These are phyloP conservation scores for Amphiura filiformis DNA, from an alignment of 35 echinoderm and acorn worm genomes.

Conservation along the genomic window DNA sequence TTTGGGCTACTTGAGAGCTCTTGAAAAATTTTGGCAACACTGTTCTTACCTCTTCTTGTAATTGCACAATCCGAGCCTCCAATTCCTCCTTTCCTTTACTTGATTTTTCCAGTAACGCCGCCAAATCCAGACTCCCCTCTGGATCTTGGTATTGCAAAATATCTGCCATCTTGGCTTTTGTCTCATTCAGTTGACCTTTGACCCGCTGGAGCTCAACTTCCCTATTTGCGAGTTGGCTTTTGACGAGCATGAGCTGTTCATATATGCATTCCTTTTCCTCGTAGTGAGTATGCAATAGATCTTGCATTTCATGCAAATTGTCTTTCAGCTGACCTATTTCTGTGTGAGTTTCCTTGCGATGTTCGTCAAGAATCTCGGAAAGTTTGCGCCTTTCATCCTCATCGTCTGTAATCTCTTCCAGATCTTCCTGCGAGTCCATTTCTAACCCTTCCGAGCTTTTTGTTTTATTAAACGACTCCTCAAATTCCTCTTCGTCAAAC, in stretches of 20 bases:
- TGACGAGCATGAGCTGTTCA: conserved; percentile 62
- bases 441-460: conserved; percentile 36
- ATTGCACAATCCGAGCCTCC: conserved; percentile 49
- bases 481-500: conserved; percentile 61
- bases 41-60: neutral
- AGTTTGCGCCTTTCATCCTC: conserved; percentile 54
- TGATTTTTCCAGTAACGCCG: conserved; percentile 53
- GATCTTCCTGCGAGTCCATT: conserved; percentile 30
- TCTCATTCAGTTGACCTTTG: conserved; percentile 56
- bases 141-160: conserved; percentile 82
- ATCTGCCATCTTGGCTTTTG: conserved; percentile 48
- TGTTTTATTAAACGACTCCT: conserved; percentile 45
- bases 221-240: conserved; percentile 57
- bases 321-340: conserved; percentile 73
- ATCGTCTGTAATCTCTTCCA: conserved; percentile 2
- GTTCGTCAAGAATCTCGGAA: conserved; percentile 51
- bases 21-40: too few relatives aligned
- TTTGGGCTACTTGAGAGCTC: too few relatives aligned
- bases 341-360: conserved; percentile 52
- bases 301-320: conserved; percentile 60
- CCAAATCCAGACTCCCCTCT: conserved; percentile 68
- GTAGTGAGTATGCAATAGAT: conserved; percentile 38
- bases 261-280: conserved; percentile 67
- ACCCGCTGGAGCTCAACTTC: conserved; percentile 75
- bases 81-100: conserved; percentile 69